These are phyloP conservation scores for Trichonephila clavipes DNA, from an alignment of 1,140 invertebrate genomes.

Conservation along the genomic window DNA sequence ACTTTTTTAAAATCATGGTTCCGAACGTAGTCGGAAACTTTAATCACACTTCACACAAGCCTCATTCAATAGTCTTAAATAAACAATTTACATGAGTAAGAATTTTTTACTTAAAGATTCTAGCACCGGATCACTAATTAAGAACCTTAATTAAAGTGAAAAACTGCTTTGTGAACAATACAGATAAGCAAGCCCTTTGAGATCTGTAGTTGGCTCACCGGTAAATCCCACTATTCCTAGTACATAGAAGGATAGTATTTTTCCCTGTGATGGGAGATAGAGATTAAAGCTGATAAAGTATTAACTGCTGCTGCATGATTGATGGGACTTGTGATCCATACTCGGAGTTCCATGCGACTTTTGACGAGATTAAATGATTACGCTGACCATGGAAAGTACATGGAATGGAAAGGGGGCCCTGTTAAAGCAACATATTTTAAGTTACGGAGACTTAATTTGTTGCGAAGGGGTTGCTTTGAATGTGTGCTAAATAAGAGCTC, in stretches of 20 bases:
- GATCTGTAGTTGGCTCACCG: not conserved
- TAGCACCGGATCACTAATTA: not conserved
- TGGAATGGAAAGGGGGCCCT: not conserved
- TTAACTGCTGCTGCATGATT: conserved; percentile 15
- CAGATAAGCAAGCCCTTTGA: not conserved
- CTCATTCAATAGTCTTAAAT: not conserved
- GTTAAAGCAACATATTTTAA: not conserved
- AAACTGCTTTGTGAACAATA: not conserved
- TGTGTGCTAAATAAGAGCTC: not conserved
- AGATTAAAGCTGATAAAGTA: conserved; percentile 21
- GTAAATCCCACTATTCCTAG: not conserved
- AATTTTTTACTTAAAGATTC: too few relatives aligned
- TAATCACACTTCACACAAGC: too few relatives aligned
- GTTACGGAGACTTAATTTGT: not conserved
- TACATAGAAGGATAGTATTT: not conserved
- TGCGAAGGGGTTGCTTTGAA: not conserved
- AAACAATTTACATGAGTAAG: not conserved
- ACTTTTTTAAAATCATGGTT: too few relatives aligned
- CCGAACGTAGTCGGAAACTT: too few relatives aligned
- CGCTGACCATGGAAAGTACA: not conserved
- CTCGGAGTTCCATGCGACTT: conserved; percentile 12
- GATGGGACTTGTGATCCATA: not conserved
- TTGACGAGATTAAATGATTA: not conserved
- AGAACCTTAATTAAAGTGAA: conserved; percentile 21
- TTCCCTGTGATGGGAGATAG: not conserved